Conservation (phyloP, 2,888 invertebrate genomes). For the Timema cristinae region DNA sequence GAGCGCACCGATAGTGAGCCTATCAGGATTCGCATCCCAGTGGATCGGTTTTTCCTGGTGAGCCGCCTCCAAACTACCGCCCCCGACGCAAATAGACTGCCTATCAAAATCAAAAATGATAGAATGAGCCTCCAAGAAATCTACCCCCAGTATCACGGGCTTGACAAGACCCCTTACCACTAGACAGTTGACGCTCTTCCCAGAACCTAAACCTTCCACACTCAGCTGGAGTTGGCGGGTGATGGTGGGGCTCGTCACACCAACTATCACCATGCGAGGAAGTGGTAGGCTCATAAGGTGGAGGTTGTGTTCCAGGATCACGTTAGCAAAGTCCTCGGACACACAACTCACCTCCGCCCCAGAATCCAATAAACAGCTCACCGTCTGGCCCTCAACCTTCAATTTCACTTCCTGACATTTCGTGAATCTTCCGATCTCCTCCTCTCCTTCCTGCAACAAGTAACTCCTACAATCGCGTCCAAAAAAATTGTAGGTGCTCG, state of each 20-base stretch:
- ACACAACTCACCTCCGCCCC: not conserved
- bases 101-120: not conserved
- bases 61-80: no score
- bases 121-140: not conserved
- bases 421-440: no score
- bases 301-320: not conserved
- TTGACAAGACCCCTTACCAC: not conserved
- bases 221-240: not conserved
- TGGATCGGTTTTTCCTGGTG: no score
- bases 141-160: not conserved
- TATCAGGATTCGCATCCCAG: no score
- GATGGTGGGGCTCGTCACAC: not conserved
- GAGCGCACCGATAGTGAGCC: no score
- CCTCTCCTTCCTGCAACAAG: no score
- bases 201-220: not conserved
- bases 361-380: not conserved
- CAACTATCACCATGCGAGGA: not conserved
- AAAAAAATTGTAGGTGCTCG: no score
- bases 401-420: no score
- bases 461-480: no score
- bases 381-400: no score
- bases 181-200: not conserved
- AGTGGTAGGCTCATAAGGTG: not conserved
- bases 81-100: not conserved
- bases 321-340: not conserved